Conservation (phyloP, 35 echinoderm and acorn worm genomes). For the Patiria miniata region DNA sequence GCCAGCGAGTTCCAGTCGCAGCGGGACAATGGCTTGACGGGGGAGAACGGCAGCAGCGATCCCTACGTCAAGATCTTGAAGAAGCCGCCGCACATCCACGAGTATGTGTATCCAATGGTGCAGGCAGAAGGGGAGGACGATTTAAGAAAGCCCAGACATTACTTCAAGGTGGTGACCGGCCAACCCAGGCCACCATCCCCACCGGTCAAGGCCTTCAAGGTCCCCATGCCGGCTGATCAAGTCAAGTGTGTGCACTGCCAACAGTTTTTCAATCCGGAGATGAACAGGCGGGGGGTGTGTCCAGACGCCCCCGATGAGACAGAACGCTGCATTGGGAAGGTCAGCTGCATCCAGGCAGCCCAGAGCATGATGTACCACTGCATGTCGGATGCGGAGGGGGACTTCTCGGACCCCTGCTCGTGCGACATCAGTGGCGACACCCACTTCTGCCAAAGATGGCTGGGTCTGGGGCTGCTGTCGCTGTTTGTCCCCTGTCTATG, state of each 20-base stretch:
- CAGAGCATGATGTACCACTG: slow-evolving; percentile 89
- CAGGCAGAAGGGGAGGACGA: slow-evolving; percentile 54
- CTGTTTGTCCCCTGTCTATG: slow-evolving; percentile 90
- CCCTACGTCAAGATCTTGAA: slow-evolving; percentile 93
- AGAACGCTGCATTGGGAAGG: slow-evolving; percentile 60
- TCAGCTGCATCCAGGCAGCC: slow-evolving; percentile 75
- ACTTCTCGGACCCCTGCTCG: slow-evolving; percentile 80
- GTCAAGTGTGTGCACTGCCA: slow-evolving; percentile 82
- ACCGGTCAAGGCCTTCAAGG: slow-evolving; percentile 68
- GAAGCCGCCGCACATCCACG: slow-evolving; percentile 88
- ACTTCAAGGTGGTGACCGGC: slow-evolving; percentile 70
- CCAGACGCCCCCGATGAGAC: slow-evolving; percentile 86
- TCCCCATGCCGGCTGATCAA: slow-evolving; percentile 27
- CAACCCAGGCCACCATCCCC: slow-evolving; percentile 82
- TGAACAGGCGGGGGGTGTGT: slow-evolving; percentile 71
- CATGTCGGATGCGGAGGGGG: slow-evolving; percentile 77
- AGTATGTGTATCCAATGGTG: slow-evolving; percentile 87
- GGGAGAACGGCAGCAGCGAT: slow-evolving; percentile 71
- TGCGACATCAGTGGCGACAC: slow-evolving; percentile 54
- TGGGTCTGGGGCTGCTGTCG: slow-evolving; percentile 72
- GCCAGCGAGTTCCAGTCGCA: slow-evolving; percentile 73
- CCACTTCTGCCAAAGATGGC: slow-evolving; percentile 77
- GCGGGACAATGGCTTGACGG: slow-evolving; percentile 39
- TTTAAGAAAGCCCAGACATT: slow-evolving; percentile 55
- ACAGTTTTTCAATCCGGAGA: slow-evolving; percentile 83